Evolutionary conservation across 2,113 vertebrate genomes (phyloP).

Genomic region (Neomonachus schauinslandi): DNA sequence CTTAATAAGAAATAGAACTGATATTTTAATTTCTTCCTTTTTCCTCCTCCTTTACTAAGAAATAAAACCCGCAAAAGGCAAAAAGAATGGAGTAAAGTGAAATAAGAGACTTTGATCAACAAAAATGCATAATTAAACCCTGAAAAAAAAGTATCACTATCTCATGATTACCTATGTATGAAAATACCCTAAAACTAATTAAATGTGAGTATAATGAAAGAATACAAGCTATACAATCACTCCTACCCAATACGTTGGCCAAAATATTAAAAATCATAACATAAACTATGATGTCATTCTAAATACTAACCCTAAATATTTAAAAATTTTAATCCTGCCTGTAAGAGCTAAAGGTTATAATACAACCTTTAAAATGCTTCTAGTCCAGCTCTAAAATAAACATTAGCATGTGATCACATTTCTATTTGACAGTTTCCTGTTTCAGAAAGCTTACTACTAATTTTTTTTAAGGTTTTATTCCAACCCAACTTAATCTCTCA

Average conservation of each 20-base stretch:
- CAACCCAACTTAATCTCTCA: conserved; percentile 69
- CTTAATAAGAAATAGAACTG: conserved; percentile 52
- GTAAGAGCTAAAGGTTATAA: conserved; percentile 42
- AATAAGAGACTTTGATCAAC: conserved; percentile 13
- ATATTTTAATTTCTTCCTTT: conserved; percentile 40
- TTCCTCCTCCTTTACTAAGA: conserved; percentile 42
- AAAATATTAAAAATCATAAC: conserved; percentile 50
- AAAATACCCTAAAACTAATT: conserved; percentile 26
- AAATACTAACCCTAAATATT: conserved; percentile 37
- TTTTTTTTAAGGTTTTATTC: not conserved
- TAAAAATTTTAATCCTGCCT: conserved; percentile 20
- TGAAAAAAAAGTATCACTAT: conserved; percentile 1
- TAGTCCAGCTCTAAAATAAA: conserved; percentile 50
- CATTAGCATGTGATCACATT: conserved; percentile 1
- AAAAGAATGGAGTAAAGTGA: conserved; percentile 36
- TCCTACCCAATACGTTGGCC: not conserved
- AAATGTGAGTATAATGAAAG: conserved; percentile 4
- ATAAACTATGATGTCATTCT: not conserved
- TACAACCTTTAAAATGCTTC: not conserved
- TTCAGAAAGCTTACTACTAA: conserved; percentile 36
- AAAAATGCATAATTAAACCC: not conserved
- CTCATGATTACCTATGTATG: conserved; percentile 19
- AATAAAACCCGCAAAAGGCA: conserved; percentile 23
- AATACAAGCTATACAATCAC: conserved; percentile 28
- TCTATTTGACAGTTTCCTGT: conserved; percentile 31